Conservation (phyloP, 2,113 vertebrate species). For the Thunnus maccoyii region DNA sequence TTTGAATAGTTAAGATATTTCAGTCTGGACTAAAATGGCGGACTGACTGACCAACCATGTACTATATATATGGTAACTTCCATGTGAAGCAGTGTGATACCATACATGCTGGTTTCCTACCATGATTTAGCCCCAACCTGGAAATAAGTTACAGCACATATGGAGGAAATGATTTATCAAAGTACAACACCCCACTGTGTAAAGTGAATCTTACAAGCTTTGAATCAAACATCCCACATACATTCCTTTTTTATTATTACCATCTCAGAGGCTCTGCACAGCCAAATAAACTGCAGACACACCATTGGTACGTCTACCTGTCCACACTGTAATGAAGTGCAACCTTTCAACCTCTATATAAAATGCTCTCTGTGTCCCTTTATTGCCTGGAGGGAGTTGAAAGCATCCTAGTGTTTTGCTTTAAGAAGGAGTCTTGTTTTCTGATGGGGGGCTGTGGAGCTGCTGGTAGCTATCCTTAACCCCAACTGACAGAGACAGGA, state of each 20-base stretch:
- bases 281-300: constrained; percentile 72
- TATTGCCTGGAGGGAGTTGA: constrained; percentile 75
- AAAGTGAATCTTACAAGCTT: constrained; percentile 58
- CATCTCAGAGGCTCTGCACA: constrained; percentile 43
- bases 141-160: constrained; percentile 31
- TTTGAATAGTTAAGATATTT: not conserved
- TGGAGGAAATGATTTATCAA: constrained; percentile 43
- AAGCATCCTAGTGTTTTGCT: constrained; percentile 67
- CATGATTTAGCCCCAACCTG: constrained; percentile 2
- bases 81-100: constrained; percentile 6
- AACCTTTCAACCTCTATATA: constrained; percentile 74
- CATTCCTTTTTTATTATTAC: constrained; percentile 56
- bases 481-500: constrained; percentile 58
- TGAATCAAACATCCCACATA: constrained; percentile 65
- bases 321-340: constrained; percentile 77
- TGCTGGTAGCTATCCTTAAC: constrained; percentile 65
- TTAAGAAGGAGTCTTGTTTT: constrained; percentile 66
- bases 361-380: constrained; percentile 72
- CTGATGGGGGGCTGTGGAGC: constrained; percentile 40
- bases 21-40: not conserved
- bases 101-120: constrained; percentile 19
- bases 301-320: constrained; percentile 64
- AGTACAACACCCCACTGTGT: constrained; percentile 35
- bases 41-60: not conserved
- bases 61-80: not conserved